Evolutionary conservation across 2,888 invertebrate species (phyloP), one percentile per base, ranked within the genome.

Genomic region (Drosophila peninsularis): DNA sequence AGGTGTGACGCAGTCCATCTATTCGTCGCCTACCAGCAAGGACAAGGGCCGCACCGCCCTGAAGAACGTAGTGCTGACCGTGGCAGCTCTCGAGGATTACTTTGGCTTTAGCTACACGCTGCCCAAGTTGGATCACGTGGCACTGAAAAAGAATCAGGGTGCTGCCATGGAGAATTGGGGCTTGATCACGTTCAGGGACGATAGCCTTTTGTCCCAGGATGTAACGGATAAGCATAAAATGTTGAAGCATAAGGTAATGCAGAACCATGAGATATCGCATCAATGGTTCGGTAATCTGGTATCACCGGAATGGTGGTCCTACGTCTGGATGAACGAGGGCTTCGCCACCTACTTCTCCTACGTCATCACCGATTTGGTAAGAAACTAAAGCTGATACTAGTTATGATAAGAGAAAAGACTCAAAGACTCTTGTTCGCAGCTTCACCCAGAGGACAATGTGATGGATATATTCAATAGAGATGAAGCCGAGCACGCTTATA

Each of bases 111-210:
- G 94, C 32, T 98, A 96, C 88, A 95, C 96, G 0, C 90, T 97
- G 37, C 94, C 95, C 0, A 98, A 98, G 92, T 94, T 97, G 79
- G 98, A 98, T 91, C 96, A 98, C 95, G 95, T 96, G 11, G 96
- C 97, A 0, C 94, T 98, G 14, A 96, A 97, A 2, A 96, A 96
- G 81, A 97, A 97, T 87, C 94, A 94, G 49, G 95, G 96, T 56
- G 96, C 96, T 24, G 98, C 97, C 34, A 98, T 98, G 98, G 98
- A 98, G 91, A 98, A 98, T 90, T 98, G 98, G 98, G 98, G 98
- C n/a, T 92, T 98, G 10, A 95, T 98, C 19, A 96, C 96, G 1
- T 92, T 94, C 94, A 88, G 93, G 14, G 90, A 91, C 63, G 1
- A 84, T 24, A 82, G 76, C 56, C 73, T 91, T 36, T 60, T 90